These are phyloP conservation scores for Caenorhabditis briggsae DNA, from an alignment of 1,140 invertebrate species.

Conservation along the genomic window DNA sequence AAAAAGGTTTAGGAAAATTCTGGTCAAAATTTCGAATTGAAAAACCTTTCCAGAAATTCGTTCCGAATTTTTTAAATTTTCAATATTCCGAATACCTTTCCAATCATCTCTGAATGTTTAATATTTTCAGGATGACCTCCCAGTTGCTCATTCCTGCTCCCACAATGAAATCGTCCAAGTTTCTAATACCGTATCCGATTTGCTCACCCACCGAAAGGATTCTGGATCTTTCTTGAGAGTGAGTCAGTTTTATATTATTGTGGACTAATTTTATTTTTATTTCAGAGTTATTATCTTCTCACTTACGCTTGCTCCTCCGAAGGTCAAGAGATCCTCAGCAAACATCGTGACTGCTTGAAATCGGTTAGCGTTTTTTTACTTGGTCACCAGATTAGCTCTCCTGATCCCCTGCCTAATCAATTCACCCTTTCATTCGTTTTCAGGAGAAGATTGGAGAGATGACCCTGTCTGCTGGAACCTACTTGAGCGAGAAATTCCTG, in stretches of 20 bases:
- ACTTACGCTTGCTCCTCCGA: constrained; percentile 76
- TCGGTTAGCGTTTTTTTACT: constrained; percentile 14
- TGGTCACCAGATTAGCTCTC: too few relatives aligned
- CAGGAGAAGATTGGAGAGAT: constrained; percentile 77
- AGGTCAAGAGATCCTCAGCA: constrained; percentile 73
- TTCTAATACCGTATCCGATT: constrained; percentile 77
- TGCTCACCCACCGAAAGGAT: constrained; percentile 76
- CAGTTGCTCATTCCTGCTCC: constrained; percentile 72
- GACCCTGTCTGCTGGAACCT: constrained; percentile 77
- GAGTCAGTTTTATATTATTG: too few relatives aligned
- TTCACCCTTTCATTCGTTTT: not conserved
- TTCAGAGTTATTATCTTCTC: constrained; percentile 75
- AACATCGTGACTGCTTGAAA: constrained; percentile 74
- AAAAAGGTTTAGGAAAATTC: too few relatives aligned
- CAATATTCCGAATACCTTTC: too few relatives aligned
- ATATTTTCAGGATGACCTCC: constrained; percentile 74
- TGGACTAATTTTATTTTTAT: not conserved
- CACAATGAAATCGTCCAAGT: constrained; percentile 76
- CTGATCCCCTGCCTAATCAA: too few relatives aligned
- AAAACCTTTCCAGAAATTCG: too few relatives aligned
- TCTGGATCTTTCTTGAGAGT: constrained; percentile 75
- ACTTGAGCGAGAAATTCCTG: constrained; percentile 76
- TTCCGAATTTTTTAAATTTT: too few relatives aligned
- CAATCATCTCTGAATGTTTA: too few relatives aligned
- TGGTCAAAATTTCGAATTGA: too few relatives aligned